These are phyloP conservation scores for Caradrina clavipalpis DNA, from an alignment of 2,888 invertebrate species.

Conservation along the genomic window DNA sequence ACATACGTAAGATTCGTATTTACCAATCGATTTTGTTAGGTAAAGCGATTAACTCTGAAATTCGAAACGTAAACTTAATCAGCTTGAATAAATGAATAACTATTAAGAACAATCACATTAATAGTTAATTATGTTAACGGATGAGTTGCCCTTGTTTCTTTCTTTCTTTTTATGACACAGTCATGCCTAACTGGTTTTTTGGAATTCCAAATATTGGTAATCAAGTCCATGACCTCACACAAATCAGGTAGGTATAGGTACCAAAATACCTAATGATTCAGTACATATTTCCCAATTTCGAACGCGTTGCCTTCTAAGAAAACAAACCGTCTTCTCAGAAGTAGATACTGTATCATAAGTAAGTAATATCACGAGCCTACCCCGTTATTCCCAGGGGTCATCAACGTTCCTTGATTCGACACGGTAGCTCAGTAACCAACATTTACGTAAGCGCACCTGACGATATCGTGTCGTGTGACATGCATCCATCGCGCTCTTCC, in stretches of 20 bases:
- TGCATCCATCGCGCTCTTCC: conserved; percentile 81
- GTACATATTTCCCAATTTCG: conserved; percentile 28
- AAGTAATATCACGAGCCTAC: conserved; percentile 29
- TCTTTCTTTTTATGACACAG: conserved; percentile 41
- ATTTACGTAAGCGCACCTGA: conserved; percentile 74
- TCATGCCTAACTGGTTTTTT: conserved; percentile 49
- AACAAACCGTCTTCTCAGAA: background rate
- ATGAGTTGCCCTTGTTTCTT: conserved; percentile 25
- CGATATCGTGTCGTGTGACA: conserved; percentile 72
- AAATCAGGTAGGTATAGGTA: conserved; percentile 14
- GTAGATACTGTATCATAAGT: conserved; percentile 5
- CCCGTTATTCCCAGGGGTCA: conserved; percentile 65
- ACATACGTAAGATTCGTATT: background rate
- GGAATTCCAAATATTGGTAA: conserved; percentile 55
- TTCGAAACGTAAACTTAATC: background rate
- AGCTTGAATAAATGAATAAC: conserved; percentile 5
- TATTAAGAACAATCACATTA: conserved; percentile 12
- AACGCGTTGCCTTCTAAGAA: background rate
- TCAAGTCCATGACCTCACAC: conserved; percentile 59
- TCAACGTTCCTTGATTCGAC: conserved; percentile 74
- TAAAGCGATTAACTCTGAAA: background rate
- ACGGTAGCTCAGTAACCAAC: conserved; percentile 80
- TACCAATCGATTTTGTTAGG: background rate
- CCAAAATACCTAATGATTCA: conserved; percentile 50
- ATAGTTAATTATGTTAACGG: conserved; percentile 3